Conservation (phyloP, 2,888 invertebrate species). For the Xanthia togata region DNA sequence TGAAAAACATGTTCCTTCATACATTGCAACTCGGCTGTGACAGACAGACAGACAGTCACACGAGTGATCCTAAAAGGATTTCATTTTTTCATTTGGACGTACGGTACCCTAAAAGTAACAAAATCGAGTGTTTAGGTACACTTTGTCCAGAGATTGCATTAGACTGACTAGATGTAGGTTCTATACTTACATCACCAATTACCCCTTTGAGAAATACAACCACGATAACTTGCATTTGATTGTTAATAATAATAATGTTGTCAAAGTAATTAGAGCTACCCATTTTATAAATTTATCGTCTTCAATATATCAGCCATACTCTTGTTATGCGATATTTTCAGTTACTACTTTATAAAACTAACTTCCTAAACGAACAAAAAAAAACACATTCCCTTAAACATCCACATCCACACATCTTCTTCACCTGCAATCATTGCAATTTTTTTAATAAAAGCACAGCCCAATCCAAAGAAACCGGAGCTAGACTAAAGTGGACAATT, state of each 20-base stretch:
- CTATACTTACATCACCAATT: too few relatives aligned
- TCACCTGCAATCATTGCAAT: slow-evolving; percentile 1
- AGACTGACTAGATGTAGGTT: too few relatives aligned
- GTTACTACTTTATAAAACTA: background rate
- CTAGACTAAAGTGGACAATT: slow-evolving; percentile 35
- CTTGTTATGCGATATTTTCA: too few relatives aligned
- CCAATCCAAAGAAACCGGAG: slow-evolving; percentile 1
- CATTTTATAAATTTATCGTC: background rate
- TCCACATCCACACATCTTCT: background rate
- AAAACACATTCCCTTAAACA: slow-evolving; percentile 5
- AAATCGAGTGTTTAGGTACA: too few relatives aligned
- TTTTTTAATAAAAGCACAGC: slow-evolving; percentile 1
- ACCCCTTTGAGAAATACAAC: too few relatives aligned
- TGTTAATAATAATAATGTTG: background rate
- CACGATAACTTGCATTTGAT: background rate
- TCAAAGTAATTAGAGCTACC: background rate
- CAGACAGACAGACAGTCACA: too few relatives aligned
- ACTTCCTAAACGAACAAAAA: background rate
- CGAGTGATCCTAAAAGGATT: too few relatives aligned
- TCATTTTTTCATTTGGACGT: too few relatives aligned
- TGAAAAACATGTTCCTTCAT: too few relatives aligned
- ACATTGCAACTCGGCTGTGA: too few relatives aligned
- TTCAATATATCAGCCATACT: background rate
- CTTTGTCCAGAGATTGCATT: too few relatives aligned
- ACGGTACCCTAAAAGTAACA: too few relatives aligned